phyloP scores from a whole-genome alignment of 2,113 vertebrate species.

The Cacatua alba region DNA sequence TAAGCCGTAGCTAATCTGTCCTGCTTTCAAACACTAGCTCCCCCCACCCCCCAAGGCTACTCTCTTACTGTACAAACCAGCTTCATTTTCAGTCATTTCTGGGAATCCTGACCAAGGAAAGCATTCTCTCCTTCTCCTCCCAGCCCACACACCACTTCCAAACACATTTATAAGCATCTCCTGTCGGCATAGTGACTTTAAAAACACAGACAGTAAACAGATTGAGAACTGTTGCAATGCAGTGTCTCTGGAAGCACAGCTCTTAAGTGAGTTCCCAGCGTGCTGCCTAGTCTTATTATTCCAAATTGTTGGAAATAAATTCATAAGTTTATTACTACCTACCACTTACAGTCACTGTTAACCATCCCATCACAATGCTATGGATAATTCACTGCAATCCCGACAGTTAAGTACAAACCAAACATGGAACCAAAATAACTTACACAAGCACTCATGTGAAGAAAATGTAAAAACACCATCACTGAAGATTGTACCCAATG shows the following conservation, averaged over 20 bases:
- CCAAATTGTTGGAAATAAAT: not conserved
- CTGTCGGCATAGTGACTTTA: not conserved
- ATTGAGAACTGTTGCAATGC: not conserved
- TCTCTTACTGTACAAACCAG: not conserved
- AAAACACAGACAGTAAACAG: not conserved
- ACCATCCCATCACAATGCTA: not conserved
- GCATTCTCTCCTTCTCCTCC: not conserved
- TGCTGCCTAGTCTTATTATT: not conserved
- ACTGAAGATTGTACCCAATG: not conserved
- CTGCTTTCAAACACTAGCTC: not conserved
- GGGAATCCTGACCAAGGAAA: not conserved
- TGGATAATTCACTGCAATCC: not conserved
- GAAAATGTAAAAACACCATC: not conserved
- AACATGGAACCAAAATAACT: not conserved
- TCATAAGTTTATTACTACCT: not conserved
- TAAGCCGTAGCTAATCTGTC: not conserved
- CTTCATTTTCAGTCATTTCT: not conserved
- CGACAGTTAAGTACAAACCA: not conserved
- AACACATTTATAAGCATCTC: not conserved
- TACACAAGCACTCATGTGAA: not conserved
- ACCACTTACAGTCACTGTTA: not conserved
- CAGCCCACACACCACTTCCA: not conserved
- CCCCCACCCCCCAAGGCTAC: not conserved
- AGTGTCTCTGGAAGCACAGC: not conserved
- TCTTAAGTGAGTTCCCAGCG: not conserved